Evolutionary conservation across 2,797 vertebrate species (phyloP).

Genomic region (Epinephelus awoara): DNA sequence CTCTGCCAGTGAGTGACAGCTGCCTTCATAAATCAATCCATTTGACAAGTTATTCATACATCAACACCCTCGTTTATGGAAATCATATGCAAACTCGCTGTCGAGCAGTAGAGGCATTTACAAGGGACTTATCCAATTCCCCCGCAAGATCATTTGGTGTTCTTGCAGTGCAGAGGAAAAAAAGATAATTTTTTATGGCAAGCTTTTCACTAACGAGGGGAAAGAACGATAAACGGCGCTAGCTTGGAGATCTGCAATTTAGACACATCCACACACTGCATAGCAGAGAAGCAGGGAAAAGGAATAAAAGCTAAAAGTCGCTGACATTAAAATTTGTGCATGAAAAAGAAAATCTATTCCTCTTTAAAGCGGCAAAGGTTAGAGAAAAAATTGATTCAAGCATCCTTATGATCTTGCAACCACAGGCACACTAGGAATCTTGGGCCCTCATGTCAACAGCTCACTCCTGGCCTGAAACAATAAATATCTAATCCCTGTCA

Average conservation of each 20-base stretch:
- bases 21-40: conserved; percentile 68
- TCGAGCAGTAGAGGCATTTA: conserved; percentile 44
- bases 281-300: not conserved
- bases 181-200: conserved; percentile 22
- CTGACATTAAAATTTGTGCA: not conserved
- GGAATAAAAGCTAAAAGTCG: conserved; percentile 10
- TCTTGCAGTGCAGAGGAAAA: conserved; percentile 9
- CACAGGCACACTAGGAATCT: conserved; percentile 43
- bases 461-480: conserved; percentile 58
- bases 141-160: conserved; percentile 35
- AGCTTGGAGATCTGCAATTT: not conserved
- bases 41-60: conserved; percentile 74
- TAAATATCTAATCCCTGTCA: conserved; percentile 75
- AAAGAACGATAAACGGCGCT: conserved; percentile 14
- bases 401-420: conserved; percentile 23
- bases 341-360: conserved; percentile 7
- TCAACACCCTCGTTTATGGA: conserved; percentile 73
- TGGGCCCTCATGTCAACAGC: conserved; percentile 44
- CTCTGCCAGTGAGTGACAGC: conserved; percentile 63
- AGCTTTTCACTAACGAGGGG: conserved; percentile 21
- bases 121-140: conserved; percentile 37
- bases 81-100: conserved; percentile 70
- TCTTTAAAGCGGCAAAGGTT: conserved; percentile 3
- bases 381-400: not conserved
- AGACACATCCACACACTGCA: conserved; percentile 13